Conservation (phyloP, 1,140 invertebrate species). For the Pantala flavescens region DNA sequence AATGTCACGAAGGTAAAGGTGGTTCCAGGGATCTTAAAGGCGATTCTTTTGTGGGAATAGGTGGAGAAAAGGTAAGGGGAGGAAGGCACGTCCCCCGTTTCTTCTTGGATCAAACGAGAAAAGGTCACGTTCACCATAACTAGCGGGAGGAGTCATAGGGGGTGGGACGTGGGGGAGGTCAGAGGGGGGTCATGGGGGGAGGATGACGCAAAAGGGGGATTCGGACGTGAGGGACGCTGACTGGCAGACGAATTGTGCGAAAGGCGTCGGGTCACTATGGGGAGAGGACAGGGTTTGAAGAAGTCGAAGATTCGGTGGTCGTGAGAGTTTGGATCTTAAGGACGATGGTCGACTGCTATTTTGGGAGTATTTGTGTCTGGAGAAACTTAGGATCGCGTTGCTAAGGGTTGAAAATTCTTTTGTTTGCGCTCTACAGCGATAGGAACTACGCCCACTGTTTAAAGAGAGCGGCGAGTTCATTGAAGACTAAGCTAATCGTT, state of each 20-base stretch:
- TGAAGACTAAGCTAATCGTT: no score
- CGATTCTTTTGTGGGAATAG: neutral
- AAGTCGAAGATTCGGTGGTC: neutral
- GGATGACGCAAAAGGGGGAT: neutral
- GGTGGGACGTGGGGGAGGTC: neutral
- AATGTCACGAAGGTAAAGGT: no score
- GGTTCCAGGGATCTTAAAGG: no score
- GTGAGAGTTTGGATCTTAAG: no score
- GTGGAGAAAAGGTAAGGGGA: neutral
- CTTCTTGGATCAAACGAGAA: neutral
- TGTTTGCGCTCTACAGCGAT: no score
- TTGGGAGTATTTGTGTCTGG: no score
- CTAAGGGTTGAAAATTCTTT: no score
- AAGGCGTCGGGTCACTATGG: neutral
- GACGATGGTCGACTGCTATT: no score
- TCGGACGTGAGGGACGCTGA: neutral
- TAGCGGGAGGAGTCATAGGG: neutral
- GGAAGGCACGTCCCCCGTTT: neutral
- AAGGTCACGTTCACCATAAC: neutral
- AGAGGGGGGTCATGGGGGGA: neutral
- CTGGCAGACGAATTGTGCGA: neutral
- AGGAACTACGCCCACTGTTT: no score
- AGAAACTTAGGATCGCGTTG: no score
- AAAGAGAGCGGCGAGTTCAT: no score
- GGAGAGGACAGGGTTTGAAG: neutral